Evolutionary conservation across 2,888 invertebrate genomes (phyloP).

Genomic region (Ichneumon xanthorius): DNA sequence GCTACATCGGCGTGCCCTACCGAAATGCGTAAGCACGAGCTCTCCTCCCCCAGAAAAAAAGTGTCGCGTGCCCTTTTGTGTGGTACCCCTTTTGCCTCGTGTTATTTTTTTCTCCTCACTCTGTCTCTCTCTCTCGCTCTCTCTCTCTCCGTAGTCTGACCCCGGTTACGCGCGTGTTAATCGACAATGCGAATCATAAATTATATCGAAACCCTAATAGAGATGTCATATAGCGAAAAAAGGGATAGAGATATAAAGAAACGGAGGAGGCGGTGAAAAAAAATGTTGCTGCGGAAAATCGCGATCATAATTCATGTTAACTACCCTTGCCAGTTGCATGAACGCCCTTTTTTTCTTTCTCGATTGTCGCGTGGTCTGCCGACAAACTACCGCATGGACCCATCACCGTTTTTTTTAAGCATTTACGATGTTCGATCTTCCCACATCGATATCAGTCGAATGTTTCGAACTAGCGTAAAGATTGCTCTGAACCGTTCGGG

Average conservation of each 20-base stretch:
- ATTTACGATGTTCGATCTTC: background rate
- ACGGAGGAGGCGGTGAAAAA: slow-evolving; percentile 37
- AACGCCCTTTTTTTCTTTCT: slow-evolving; percentile 72
- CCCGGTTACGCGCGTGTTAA: slow-evolving; percentile 83
- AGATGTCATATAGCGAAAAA: slow-evolving; percentile 72
- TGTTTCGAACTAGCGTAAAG: slow-evolving; percentile 3
- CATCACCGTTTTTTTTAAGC: background rate
- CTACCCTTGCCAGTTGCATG: slow-evolving; percentile 76
- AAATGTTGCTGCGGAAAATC: slow-evolving; percentile 76
- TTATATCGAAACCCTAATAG: slow-evolving; percentile 84
- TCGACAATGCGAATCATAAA: slow-evolving; percentile 84
- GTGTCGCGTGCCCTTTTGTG: slow-evolving; percentile 82
- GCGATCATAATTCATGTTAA: slow-evolving; percentile 80
- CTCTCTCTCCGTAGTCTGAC: slow-evolving; percentile 64
- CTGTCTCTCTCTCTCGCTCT: slow-evolving; percentile 56
- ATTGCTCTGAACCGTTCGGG: background rate
- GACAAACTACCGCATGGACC: slow-evolving; percentile 44
- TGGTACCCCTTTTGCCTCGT: slow-evolving; percentile 78
- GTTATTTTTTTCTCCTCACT: slow-evolving; percentile 63
- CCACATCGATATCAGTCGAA: background rate
- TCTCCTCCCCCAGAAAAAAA: slow-evolving; percentile 71
- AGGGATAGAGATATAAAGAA: slow-evolving; percentile 58
- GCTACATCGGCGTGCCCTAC: slow-evolving; percentile 41
- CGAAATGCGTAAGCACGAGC: slow-evolving; percentile 67
- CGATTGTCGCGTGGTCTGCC: slow-evolving; percentile 44